phyloP scores from a whole-genome alignment of 2,113 vertebrate species.

The Caranx ignobilis region DNA sequence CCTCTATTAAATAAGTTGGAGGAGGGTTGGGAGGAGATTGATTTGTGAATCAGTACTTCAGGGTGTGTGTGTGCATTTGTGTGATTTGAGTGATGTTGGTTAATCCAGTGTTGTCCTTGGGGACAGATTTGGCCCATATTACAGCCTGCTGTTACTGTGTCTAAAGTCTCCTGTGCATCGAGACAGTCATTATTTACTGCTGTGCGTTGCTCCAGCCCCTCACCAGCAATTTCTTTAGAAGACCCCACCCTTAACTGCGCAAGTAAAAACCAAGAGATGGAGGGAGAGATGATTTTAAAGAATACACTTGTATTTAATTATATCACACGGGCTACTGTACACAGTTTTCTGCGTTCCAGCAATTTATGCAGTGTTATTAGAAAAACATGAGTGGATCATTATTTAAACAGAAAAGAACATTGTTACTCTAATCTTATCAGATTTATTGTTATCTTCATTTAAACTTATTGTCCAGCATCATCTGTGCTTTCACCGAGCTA shows the following conservation, averaged over 20 bases:
- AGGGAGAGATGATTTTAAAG: not conserved
- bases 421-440: not conserved
- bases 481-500: not conserved
- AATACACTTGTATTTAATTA: slow-evolving; percentile 6
- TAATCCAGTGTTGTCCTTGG: slow-evolving; percentile 74
- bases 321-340: not conserved
- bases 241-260: slow-evolving; percentile 44
- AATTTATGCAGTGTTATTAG: not conserved
- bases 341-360: not conserved
- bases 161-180: slow-evolving; percentile 67
- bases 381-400: not conserved
- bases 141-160: slow-evolving; percentile 66
- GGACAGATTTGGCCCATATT: slow-evolving; percentile 77
- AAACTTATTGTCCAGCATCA: not conserved
- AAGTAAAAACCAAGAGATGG: slow-evolving; percentile 29
- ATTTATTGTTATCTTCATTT: not conserved
- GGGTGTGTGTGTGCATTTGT: slow-evolving; percentile 52
- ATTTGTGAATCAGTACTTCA: slow-evolving; percentile 59
- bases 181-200: slow-evolving; percentile 77
- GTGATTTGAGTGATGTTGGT: slow-evolving; percentile 72
- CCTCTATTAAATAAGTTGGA: slow-evolving; percentile 62
- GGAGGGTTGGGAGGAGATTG: slow-evolving; percentile 48
- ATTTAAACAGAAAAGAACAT: slow-evolving; percentile 3
- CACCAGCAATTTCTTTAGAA: slow-evolving; percentile 22
- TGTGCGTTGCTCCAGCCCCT: slow-evolving; percentile 35